Evolutionary conservation across 1,140 invertebrate species (phyloP), one percentile per base, ranked within the genome.

Genomic region (Aplysia californica): DNA sequence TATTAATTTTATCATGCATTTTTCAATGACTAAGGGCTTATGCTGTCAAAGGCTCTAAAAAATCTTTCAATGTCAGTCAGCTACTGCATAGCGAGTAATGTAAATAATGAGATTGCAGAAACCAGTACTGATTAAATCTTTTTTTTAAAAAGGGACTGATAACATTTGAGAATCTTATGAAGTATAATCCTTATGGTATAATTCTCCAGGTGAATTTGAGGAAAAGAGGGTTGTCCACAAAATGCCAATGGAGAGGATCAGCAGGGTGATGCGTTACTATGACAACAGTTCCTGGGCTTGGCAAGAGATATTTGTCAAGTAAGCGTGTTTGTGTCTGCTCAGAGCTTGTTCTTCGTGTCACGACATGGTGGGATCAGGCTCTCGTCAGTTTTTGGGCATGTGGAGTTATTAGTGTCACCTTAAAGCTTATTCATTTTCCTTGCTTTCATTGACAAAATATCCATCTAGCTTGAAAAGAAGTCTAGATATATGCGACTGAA

Each of bases 241-340:
- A 33, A 55, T 65, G 26, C 33, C 33, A 72, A 3, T 83, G 87
- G 93, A 94, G 87, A 92, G 96, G 0, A 95, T 96, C 83, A 97
- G 95, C 89, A 92, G 95, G 59, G 93, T 97, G 58, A 93, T 96
- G 82, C 91, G 96, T 2, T 95, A 96, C 85, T 98, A 97, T 89
- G 95, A 97, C 77, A 97, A 97, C 77, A 87, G 86, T 84, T 94
- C 95, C 39, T 98, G 96, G 96, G 89, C 97, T 3, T 98, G 96
- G 96, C 93, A 94, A 79, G 96, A 97, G 89, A 93, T 96, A 21
- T 97, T 97, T 89, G 96, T 97, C 77, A 96, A 96, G 18, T 96
- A 83, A 83, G 83, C n/a, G n/a, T n/a, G n/a, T n/a, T n/a, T n/a
- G n/a, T n/a, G n/a, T n/a, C n/a, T n/a, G n/a, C n/a, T n/a, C n/a